Evolutionary conservation across 2,888 invertebrate genomes (phyloP).

Genomic region (Dryomyza anilis): DNA sequence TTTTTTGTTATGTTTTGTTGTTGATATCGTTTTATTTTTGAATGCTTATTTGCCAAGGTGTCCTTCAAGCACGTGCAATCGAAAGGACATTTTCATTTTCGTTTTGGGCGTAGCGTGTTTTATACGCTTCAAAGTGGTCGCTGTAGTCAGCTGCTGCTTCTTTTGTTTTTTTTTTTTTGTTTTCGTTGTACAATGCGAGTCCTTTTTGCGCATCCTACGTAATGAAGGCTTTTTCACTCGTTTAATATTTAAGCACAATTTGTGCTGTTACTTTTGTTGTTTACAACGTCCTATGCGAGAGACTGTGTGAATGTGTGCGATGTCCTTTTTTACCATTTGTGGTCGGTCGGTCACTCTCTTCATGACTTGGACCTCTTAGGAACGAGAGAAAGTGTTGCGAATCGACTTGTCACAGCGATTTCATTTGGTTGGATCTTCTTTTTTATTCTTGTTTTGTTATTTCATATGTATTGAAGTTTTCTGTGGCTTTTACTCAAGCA

Average conservation of each 20-base stretch:
- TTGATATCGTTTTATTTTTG: no score
- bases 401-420: neutral
- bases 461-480: no score
- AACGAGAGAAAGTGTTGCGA: conserved; percentile 10
- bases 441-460: no score
- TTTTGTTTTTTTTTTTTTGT: no score
- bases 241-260: conserved; percentile 56
- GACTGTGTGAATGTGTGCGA: neutral
- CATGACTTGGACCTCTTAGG: neutral
- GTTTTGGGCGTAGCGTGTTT: conserved; percentile 52
- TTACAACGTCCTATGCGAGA: neutral
- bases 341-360: neutral
- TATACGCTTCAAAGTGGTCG: conserved; percentile 31
- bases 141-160: conserved; percentile 30
- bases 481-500: neutral
- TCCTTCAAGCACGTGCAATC: neutral
- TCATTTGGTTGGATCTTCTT: no score
- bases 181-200: neutral
- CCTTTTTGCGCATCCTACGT: neutral
- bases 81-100: conserved; percentile 37
- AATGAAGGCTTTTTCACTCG: conserved; percentile 38
- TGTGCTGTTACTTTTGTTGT: conserved; percentile 28
- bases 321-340: neutral
- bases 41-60: no score
- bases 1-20: no score